These are phyloP conservation scores for Aporrectodea caliginosa DNA, from an alignment of 1,140 invertebrate species.

Conservation along the genomic window DNA sequence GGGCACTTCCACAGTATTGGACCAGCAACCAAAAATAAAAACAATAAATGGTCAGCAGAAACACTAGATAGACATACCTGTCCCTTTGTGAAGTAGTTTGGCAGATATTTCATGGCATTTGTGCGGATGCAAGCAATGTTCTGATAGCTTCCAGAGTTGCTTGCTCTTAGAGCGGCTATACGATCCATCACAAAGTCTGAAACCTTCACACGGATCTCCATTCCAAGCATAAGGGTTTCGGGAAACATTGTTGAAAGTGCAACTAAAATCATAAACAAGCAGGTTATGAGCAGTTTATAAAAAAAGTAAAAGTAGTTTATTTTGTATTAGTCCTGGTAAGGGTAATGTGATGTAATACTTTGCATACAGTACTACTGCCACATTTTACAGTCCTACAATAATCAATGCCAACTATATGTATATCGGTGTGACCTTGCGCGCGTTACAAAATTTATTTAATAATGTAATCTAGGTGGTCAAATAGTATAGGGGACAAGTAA, in stretches of 20 bases:
- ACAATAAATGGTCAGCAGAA: too few species aligned
- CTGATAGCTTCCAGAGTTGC: constrained; percentile 73
- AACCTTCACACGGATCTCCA: constrained; percentile 95
- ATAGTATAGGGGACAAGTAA: too few species aligned
- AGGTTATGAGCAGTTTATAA: constrained; percentile 31
- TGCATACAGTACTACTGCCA: background rate
- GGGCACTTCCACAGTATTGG: too few species aligned
- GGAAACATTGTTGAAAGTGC: constrained; percentile 87
- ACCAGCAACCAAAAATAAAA: too few species aligned
- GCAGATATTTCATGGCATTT: constrained; percentile 97
- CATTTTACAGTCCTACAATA: background rate
- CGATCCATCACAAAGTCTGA: constrained; percentile 96
- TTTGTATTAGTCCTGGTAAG: too few species aligned
- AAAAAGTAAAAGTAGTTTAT: constrained; percentile 29
- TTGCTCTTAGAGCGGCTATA: constrained; percentile 77
- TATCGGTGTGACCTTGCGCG: too few species aligned
- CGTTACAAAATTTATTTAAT: too few species aligned
- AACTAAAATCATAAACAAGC: constrained; percentile 60
- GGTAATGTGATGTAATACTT: too few species aligned
- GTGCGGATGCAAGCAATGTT: constrained; percentile 93
- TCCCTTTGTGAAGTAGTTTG: constrained; percentile 92
- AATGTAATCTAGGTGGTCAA: too few species aligned
- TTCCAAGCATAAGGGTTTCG: constrained; percentile 81
- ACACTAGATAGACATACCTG: too few species aligned
- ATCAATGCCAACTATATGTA: too few species aligned